These are phyloP conservation scores for Varanus komodoensis DNA, from an alignment of 2,113 vertebrate genomes.

Conservation along the genomic window DNA sequence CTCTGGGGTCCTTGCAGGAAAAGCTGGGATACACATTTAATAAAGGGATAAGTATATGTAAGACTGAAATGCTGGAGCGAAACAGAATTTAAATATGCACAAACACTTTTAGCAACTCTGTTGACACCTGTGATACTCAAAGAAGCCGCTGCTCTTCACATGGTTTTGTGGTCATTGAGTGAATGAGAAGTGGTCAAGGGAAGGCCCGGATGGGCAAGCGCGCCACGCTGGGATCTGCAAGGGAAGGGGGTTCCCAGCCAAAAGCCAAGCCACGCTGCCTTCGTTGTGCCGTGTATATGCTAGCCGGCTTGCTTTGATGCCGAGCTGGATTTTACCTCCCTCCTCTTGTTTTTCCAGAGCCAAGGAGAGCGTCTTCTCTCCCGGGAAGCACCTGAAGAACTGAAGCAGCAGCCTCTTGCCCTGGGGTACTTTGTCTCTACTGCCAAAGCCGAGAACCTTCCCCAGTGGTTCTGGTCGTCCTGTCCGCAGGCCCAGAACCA, in stretches of 20 bases:
- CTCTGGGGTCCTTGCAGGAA: too few relatives aligned
- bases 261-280: background rate
- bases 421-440: constrained; percentile 98
- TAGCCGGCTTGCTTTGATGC: background rate
- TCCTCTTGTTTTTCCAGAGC: constrained; percentile 78
- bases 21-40: too few relatives aligned
- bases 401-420: constrained; percentile 97
- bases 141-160: background rate
- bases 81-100: background rate
- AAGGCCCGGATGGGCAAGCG: background rate
- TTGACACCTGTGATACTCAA: background rate
- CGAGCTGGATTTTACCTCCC: background rate
- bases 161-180: background rate
- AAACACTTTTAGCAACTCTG: background rate
- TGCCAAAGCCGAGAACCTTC: constrained; percentile 93
- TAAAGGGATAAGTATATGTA: background rate
- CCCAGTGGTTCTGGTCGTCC: constrained; percentile 98
- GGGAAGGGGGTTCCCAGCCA: too few relatives aligned
- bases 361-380: constrained; percentile 95
- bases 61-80: too few relatives aligned
- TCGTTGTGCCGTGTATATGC: background rate
- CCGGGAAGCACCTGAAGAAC: constrained; percentile 93
- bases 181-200: too few relatives aligned
- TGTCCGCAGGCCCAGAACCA: constrained; percentile 97
- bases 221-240: background rate